phyloP scores from a whole-genome alignment of 2,797 vertebrate species.

The Phyllotis vaccarum region DNA sequence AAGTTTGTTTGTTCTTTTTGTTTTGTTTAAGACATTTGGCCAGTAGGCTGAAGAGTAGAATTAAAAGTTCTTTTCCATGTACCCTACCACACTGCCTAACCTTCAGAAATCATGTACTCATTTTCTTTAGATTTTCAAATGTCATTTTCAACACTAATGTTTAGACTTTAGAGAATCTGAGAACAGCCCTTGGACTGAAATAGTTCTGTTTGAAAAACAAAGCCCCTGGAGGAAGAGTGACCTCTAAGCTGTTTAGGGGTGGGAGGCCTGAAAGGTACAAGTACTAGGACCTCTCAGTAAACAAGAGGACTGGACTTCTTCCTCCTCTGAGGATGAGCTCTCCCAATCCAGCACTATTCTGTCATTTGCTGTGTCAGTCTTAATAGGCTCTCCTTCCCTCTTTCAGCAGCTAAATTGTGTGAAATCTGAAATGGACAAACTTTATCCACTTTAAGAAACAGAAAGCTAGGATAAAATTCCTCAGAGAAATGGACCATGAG shows the following conservation, averaged over 20 bases:
- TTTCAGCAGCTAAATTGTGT: neutral
- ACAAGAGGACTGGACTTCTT: neutral
- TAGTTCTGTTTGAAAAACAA: neutral
- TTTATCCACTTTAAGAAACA: neutral
- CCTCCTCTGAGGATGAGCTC: neutral
- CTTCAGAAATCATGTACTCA: neutral
- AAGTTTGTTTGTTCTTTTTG: neutral
- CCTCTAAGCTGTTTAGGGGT: fast-evolving
- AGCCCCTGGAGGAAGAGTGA: too few relatives aligned
- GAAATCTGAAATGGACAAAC: neutral
- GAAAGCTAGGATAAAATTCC: neutral
- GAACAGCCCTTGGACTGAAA: neutral
- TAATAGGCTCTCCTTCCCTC: fast-evolving
- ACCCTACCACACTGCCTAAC: fast-evolving
- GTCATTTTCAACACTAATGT: neutral
- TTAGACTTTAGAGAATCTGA: conserved; percentile 8
- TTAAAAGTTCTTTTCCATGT: too few relatives aligned
- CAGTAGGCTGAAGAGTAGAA: neutral
- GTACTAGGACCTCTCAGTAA: fast-evolving
- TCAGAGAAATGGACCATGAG: neutral
- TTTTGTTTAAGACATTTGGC: fast-evolving
- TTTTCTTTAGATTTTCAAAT: neutral
- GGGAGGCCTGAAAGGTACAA: neutral
- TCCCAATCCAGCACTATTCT: neutral
- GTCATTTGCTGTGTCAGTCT: neutral